These are phyloP conservation scores for Mythimna albipuncta DNA, from an alignment of 2,888 invertebrate genomes.

Conservation along the genomic window DNA sequence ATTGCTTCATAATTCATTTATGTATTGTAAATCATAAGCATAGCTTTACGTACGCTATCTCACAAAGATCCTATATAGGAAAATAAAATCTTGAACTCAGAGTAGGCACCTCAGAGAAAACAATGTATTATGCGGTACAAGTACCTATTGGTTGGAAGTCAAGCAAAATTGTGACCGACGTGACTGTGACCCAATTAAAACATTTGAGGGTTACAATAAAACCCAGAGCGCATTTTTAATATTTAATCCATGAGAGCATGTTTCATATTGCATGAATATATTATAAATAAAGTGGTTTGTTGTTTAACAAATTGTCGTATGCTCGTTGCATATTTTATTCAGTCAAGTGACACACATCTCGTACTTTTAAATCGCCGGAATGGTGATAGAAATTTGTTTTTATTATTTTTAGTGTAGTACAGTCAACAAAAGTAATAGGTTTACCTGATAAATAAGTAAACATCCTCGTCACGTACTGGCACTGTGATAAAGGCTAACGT, in stretches of 20 bases:
- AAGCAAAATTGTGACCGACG: neutral
- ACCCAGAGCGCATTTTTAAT: conserved; percentile 19
- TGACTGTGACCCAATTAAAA: conserved; percentile 4
- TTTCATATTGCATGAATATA: conserved; percentile 21
- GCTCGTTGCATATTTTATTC: conserved; percentile 6
- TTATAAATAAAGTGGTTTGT: conserved; percentile 16
- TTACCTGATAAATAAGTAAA: neutral
- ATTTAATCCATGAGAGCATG: conserved; percentile 1
- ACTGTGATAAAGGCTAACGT: neutral
- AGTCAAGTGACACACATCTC: neutral
- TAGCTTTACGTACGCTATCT: neutral
- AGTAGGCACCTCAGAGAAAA: neutral
- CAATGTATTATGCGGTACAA: neutral
- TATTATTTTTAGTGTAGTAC: neutral
- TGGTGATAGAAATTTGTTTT: neutral
- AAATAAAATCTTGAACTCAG: neutral
- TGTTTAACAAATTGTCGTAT: conserved; percentile 1
- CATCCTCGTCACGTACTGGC: neutral
- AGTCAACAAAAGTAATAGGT: neutral
- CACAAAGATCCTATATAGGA: neutral
- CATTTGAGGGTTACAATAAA: conserved; percentile 13
- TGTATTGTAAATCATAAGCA: neutral
- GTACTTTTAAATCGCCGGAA: neutral
- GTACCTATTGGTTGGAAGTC: neutral
- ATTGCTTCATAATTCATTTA: neutral